Percentiles rank a stretch among this genome's conserved stretches.
Evolutionary conservation across 2,797 vertebrate genomes (phyloP).

Genomic region (Chloroceryle amazona): DNA sequence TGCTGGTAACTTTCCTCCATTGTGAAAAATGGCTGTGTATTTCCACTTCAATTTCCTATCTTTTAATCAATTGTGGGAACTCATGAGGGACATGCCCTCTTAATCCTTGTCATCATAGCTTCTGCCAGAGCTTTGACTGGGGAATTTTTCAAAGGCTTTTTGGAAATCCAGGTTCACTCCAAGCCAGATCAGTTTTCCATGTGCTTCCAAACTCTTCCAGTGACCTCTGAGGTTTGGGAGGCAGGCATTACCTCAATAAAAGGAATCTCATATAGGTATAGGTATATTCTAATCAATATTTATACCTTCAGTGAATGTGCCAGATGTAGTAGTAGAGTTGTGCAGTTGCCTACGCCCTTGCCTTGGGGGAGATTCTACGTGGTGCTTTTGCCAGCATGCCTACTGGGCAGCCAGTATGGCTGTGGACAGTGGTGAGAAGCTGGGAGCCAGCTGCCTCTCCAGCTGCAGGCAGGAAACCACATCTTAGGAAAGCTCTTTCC

Average conservation of each 20-base stretch:
- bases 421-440: neutral
- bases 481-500: neutral
- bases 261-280: neutral
- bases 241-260: neutral
- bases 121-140: neutral
- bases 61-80: neutral
- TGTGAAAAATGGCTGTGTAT: neutral
- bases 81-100: neutral
- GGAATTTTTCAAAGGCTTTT: neutral
- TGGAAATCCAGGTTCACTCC: neutral
- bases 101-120: neutral
- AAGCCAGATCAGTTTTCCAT: neutral
- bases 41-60: neutral
- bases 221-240: neutral
- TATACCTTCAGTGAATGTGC: neutral
- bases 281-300: neutral
- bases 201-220: neutral
- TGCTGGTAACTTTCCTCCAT: conserved; percentile 36
- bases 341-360: neutral
- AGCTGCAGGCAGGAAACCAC: neutral
- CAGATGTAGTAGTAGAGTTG: neutral
- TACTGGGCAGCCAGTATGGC: fast-evolving
- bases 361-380: neutral
- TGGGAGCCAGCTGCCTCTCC: fast-evolving
- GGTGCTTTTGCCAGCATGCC: neutral